A percentile compares a stretch with the other conserved stretches of the same genome.
Evolutionary conservation across 2,888 invertebrate species (phyloP).

Genomic region (Archaeoteleia sp.): DNA sequence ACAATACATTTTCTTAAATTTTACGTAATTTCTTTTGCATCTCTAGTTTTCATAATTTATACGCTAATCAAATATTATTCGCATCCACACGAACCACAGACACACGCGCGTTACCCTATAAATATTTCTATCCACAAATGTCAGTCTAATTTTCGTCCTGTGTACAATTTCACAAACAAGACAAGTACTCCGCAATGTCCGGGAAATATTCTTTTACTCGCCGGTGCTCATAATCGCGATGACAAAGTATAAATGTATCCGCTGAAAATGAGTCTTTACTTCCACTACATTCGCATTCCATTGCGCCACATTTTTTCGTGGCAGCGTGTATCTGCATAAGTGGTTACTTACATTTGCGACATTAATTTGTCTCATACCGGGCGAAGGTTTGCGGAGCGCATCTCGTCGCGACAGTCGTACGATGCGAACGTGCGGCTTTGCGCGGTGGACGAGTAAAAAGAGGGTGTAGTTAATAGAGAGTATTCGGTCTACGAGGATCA

Average conservation of each 20-base stretch:
- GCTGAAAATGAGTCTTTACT: conserved; percentile 23
- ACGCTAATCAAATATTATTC: no score
- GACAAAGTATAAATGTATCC: conserved; percentile 17
- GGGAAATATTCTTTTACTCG: conserved; percentile 17
- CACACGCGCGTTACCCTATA: no score
- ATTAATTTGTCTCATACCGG: conserved; percentile 18
- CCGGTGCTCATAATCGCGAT: conserved; percentile 16
- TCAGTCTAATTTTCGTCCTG: conserved; percentile 5
- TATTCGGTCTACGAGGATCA: conserved; percentile 9
- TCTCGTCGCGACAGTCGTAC: background rate
- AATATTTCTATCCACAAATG: background rate
- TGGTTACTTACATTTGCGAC: conserved; percentile 18
- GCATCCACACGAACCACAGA: no score
- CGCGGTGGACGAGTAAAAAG: conserved; percentile 5
- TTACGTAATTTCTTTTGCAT: no score
- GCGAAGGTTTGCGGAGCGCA: conserved; percentile 2
- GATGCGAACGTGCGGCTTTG: no score
- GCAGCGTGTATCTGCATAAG: conserved; percentile 13
- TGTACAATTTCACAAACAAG: conserved; percentile 13
- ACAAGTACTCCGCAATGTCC: conserved; percentile 6
- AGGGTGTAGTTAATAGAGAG: background rate
- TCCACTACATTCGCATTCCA: conserved; percentile 10
- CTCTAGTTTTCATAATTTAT: no score
- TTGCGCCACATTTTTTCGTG: conserved; percentile 11
- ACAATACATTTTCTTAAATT: no score